phyloP scores from a whole-genome alignment of 2,888 invertebrate genomes.

The Drosophila conformis region DNA sequence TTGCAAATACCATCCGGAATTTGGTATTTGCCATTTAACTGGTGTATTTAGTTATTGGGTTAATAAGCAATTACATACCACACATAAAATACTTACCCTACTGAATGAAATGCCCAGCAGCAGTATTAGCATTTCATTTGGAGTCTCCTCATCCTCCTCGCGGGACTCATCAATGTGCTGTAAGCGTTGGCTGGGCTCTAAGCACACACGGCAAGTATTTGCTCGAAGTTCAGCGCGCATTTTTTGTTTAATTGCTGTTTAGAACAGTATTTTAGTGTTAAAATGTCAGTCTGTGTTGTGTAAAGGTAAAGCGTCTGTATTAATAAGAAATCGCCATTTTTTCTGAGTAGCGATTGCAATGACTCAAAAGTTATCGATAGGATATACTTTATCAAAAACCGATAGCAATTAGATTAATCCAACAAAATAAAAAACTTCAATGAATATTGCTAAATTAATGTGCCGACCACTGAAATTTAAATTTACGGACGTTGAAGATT shows the following conservation, averaged over 20 bases:
- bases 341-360: slow-evolving; percentile 56
- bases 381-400: neutral
- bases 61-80: neutral
- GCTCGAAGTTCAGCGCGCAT: slow-evolving; percentile 77
- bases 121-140: slow-evolving; percentile 78
- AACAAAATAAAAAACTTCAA: neutral
- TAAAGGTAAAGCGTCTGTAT: slow-evolving; percentile 68
- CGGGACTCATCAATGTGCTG: slow-evolving; percentile 78
- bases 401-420: slow-evolving; percentile 16
- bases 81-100: slow-evolving; percentile 50
- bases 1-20: slow-evolving; percentile 82
- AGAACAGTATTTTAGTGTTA: slow-evolving; percentile 74
- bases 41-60: neutral
- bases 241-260: slow-evolving; percentile 42
- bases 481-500: too few relatives aligned
- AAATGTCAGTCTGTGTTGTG: slow-evolving; percentile 74
- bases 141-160: slow-evolving; percentile 79
- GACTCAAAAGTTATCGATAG: slow-evolving; percentile 37
- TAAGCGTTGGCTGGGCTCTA: slow-evolving; percentile 74
- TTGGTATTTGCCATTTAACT: slow-evolving; percentile 66
- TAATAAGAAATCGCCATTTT: slow-evolving; percentile 70
- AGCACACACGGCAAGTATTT: slow-evolving; percentile 80
- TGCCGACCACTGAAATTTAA: too few relatives aligned
- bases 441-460: too few relatives aligned
- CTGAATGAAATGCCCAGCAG: slow-evolving; percentile 76